Percentiles rank a stretch among this genome's conserved stretches.
Evolutionary conservation across 2,113 vertebrate species (phyloP).

Genomic region (Mixornis gularis): DNA sequence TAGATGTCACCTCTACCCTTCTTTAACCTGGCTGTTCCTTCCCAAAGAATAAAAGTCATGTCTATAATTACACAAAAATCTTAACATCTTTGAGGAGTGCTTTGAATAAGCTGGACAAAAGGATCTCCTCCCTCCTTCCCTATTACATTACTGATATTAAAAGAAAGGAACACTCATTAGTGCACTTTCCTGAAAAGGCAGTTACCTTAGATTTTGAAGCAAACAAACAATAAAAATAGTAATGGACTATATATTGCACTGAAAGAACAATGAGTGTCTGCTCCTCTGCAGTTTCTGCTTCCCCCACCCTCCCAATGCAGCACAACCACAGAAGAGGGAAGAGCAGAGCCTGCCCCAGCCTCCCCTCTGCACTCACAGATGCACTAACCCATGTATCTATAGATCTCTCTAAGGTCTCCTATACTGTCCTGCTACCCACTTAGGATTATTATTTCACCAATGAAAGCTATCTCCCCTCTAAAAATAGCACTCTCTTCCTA

Average conservation of each 20-base stretch:
- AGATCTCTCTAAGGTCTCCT: not conserved
- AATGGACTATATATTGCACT: not conserved
- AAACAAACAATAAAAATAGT: not conserved
- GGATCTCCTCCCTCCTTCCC: not conserved
- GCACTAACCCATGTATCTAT: accelerated
- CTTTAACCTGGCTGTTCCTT: not conserved
- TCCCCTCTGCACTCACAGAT: not conserved
- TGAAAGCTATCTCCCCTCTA: not conserved
- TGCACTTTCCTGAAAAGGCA: not conserved
- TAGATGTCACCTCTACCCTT: not conserved
- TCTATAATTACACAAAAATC: not conserved
- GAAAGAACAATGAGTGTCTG: not conserved
- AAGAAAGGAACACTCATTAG: not conserved
- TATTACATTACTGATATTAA: not conserved
- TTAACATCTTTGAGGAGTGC: not conserved
- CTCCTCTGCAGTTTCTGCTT: not conserved
- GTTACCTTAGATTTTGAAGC: not conserved
- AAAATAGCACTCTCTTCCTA: not conserved
- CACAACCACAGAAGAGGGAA: not conserved
- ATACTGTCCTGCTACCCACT: not conserved
- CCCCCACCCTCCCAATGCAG: not conserved
- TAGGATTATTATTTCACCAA: not conserved
- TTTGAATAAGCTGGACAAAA: not conserved
- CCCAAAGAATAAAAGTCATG: not conserved
- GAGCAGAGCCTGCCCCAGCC: not conserved